Conservation (phyloP, 2,888 invertebrate genomes). For the Rhorus exstirpatorius region DNA sequence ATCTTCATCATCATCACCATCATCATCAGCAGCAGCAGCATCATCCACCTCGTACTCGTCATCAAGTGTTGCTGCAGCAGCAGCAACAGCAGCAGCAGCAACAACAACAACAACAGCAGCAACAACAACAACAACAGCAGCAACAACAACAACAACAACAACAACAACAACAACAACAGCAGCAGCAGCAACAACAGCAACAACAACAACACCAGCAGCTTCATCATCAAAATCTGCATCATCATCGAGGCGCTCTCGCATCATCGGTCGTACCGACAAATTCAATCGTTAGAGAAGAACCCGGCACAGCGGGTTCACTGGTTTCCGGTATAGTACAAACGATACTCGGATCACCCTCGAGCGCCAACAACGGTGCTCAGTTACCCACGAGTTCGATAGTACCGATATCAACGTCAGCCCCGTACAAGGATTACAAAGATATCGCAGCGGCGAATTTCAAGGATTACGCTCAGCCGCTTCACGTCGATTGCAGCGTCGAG, state of each 20-base stretch:
- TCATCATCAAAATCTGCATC: conserved; percentile 55
- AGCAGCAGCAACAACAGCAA: conserved; percentile 77
- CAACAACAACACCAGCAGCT: conserved; percentile 86
- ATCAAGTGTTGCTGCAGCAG: conserved; percentile 72
- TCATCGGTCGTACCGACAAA: conserved; percentile 42
- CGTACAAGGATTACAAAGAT: conserved; percentile 74
- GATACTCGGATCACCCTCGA: conserved; percentile 68
- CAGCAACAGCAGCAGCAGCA: conserved; percentile 77
- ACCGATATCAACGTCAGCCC: conserved; percentile 51
- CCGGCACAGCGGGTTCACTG: conserved; percentile 49
- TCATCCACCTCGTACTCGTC: conserved; percentile 78
- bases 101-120: conserved; percentile 75
- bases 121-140: conserved; percentile 77
- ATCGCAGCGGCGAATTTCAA: conserved; percentile 86
- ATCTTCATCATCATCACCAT: conserved; percentile 82
- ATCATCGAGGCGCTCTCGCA: conserved; percentile 45
- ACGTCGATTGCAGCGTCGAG: conserved; percentile 96
- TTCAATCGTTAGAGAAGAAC: conserved; percentile 57
- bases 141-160: conserved; percentile 77
- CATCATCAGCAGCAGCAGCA: conserved; percentile 79
- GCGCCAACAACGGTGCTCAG: conserved; percentile 58
- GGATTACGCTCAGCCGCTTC: conserved; percentile 94
- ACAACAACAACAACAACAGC: conserved; percentile 75
- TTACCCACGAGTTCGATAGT: conserved; percentile 64
- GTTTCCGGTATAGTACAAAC: conserved; percentile 70